A percentile compares a stretch with the other conserved stretches of the same genome.
Conservation (phyloP, 2,888 invertebrate species). For the Odiellus spinosus region DNA sequence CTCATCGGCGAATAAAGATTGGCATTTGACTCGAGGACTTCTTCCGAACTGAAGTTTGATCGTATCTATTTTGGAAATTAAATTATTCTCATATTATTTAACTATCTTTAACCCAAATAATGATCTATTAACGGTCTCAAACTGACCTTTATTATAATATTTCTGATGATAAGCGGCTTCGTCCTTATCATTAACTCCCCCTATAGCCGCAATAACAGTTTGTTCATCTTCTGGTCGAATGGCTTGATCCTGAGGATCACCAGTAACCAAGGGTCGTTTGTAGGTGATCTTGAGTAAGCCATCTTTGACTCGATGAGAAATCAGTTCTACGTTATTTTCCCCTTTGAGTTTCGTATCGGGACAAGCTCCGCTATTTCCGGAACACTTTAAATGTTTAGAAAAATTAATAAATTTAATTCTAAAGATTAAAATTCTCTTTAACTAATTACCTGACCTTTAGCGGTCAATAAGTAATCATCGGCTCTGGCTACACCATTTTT, state of each 20-base stretch:
- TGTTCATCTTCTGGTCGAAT: constrained; percentile 12
- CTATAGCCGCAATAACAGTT: constrained; percentile 73
- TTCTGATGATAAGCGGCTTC: constrained; percentile 71
- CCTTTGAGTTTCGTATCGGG: constrained; percentile 68
- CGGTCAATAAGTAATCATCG: constrained; percentile 69
- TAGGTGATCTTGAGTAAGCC: constrained; percentile 67
- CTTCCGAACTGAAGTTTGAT: constrained; percentile 18
- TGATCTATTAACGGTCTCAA: too few relatives aligned
- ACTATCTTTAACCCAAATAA: too few relatives aligned
- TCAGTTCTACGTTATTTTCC: constrained; percentile 54
- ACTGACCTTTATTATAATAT: constrained; percentile 46
- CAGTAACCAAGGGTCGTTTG: constrained; percentile 44
- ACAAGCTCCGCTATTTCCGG: constrained; percentile 50
- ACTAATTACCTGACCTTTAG: constrained; percentile 39
- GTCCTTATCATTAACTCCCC: constrained; percentile 56
- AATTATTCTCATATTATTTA: not conserved
- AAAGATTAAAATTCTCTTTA: not conserved
- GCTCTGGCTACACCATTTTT: constrained; percentile 47
- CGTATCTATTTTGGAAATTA: constrained; percentile 7
- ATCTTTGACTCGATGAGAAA: constrained; percentile 57
- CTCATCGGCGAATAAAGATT: constrained; percentile 4
- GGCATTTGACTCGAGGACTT: constrained; percentile 9
- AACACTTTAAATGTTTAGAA: constrained; percentile 11
- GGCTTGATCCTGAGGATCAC: constrained; percentile 15
- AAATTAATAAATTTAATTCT: not conserved